These are phyloP conservation scores for Melanotaenia duboulayi DNA, from an alignment of 2,113 vertebrate species.

Conservation along the genomic window DNA sequence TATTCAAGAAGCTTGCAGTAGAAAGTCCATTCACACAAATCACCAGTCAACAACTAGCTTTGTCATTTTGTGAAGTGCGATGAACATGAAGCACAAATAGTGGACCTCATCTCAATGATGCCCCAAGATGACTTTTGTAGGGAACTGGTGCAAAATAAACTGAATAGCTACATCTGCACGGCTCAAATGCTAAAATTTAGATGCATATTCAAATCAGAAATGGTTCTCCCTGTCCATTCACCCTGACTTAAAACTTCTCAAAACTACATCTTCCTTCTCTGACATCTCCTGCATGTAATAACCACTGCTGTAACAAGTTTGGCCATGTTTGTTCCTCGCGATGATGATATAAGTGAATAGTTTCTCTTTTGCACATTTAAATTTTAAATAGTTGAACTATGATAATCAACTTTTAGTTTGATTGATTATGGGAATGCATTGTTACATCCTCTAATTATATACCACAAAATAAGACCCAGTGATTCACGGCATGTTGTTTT, in stretches of 20 bases:
- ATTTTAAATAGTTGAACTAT: slow-evolving; percentile 2
- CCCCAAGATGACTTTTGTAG: no score
- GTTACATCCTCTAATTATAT: slow-evolving; percentile 34
- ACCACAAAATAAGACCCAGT: slow-evolving; percentile 43
- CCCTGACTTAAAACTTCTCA: background rate
- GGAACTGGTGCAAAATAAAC: no score
- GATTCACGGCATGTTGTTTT: slow-evolving; percentile 28
- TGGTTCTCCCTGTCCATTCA: background rate
- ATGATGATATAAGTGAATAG: background rate
- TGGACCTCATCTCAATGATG: no score
- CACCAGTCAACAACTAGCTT: no score
- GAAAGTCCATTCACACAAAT: no score
- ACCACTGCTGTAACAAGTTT: background rate
- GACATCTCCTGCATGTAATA: background rate
- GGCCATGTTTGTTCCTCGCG: background rate
- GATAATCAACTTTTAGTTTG: slow-evolving; percentile 28
- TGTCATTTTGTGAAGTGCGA: no score
- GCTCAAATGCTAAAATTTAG: no score
- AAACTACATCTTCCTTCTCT: background rate
- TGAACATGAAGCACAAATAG: no score
- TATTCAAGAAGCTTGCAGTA: no score
- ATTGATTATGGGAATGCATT: slow-evolving; percentile 43
- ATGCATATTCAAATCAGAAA: no score
- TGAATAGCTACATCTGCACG: no score
- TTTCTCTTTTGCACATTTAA: slow-evolving; percentile 9